These are phyloP conservation scores for Botia kubotai DNA, from an alignment of 2,797 vertebrate species.

Conservation along the genomic window DNA sequence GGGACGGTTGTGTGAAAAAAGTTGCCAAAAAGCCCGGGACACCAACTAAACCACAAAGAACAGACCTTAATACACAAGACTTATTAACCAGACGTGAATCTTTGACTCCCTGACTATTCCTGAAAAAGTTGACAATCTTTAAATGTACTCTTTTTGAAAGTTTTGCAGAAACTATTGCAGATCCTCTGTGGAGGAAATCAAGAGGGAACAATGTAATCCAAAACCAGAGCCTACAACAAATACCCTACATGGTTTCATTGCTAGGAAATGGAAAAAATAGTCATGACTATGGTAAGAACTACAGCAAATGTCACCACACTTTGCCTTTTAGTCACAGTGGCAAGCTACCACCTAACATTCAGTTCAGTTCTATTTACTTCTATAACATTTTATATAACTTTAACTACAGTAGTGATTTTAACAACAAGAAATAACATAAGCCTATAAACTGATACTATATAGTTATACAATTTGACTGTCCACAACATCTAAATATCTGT, in stretches of 20 bases:
- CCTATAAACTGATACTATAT: not conserved
- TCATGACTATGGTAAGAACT: not conserved
- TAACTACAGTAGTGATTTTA: not conserved
- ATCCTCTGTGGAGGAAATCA: not conserved
- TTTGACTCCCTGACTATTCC: constrained; percentile 26
- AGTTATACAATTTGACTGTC: no score
- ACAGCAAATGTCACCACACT: not conserved
- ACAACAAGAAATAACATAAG: not conserved
- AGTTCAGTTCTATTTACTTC: not conserved
- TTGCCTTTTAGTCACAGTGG: not conserved
- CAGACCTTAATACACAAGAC: constrained; percentile 63
- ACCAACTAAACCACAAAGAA: constrained; percentile 64
- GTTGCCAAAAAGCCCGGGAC: constrained; percentile 74
- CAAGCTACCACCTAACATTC: not conserved
- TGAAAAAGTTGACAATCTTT: constrained; percentile 11
- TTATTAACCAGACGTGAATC: constrained; percentile 66
- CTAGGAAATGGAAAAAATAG: not conserved
- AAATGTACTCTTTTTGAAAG: not conserved
- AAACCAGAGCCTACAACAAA: not conserved
- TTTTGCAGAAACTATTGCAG: not conserved
- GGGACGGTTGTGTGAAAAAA: constrained; percentile 57
- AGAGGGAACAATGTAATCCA: constrained; percentile 3
- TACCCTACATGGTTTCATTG: not conserved
- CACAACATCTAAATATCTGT: no score
- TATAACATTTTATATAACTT: no score